These are phyloP conservation scores for Piezodorus guildinii DNA, from an alignment of 1,140 invertebrate genomes.

Conservation along the genomic window DNA sequence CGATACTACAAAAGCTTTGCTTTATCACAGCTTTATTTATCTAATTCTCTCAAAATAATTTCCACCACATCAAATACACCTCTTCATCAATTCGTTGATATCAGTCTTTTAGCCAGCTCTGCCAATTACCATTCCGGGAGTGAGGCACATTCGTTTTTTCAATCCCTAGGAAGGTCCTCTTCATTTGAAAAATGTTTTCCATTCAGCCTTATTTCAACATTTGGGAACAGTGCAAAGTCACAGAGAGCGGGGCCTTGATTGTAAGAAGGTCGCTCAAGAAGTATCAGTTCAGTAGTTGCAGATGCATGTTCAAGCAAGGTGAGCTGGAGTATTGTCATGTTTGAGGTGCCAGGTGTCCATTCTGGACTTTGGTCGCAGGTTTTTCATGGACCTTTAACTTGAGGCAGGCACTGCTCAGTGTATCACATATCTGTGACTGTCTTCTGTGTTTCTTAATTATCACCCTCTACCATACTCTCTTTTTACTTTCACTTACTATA, in stretches of 20 bases:
- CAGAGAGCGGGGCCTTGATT: not conserved
- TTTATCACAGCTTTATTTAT: too few relatives aligned
- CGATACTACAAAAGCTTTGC: too few relatives aligned
- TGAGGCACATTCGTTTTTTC: not conserved
- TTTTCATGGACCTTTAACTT: not conserved
- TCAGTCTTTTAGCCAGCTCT: not conserved
- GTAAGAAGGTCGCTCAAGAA: not conserved
- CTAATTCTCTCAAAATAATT: not conserved
- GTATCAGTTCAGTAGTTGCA: not conserved
- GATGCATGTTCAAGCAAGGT: not conserved
- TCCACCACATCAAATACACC: not conserved
- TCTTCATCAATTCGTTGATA: not conserved
- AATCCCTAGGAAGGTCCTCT: not conserved
- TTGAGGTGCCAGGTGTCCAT: conserved; percentile 4
- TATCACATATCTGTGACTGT: not conserved
- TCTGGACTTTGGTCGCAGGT: not conserved
- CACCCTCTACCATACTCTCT: too few relatives aligned
- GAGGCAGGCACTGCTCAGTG: not conserved
- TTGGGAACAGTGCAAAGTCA: conserved; percentile 5
- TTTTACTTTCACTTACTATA: too few relatives aligned
- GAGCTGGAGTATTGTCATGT: not conserved
- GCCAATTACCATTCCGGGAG: not conserved
- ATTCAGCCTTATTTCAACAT: conserved; percentile 1
- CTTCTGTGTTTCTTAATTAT: too few relatives aligned
- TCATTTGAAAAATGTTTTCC: not conserved